Evolutionary conservation across 92 coral and sea anemone species (phyloP).

Genomic region (Micromussa lordhowensis): DNA sequence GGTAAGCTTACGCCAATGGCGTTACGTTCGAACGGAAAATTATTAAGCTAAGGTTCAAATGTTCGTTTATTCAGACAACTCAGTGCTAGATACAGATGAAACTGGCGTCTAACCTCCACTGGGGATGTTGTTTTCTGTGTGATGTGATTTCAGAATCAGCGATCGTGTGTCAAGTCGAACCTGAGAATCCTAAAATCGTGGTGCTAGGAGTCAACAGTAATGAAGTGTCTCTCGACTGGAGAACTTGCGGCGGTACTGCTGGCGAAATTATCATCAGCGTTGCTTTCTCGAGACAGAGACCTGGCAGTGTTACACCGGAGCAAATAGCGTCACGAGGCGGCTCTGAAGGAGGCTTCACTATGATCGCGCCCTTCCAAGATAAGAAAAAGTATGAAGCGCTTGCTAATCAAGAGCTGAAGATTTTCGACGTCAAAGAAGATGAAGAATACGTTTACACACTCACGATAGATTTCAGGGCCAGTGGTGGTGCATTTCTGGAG

Average conservation of each 20-base stretch:
- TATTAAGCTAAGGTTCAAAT: too few species aligned
- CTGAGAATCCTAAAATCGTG: not conserved
- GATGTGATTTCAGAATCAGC: not conserved
- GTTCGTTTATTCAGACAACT: too few species aligned
- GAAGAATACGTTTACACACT: not conserved
- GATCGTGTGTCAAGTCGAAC: not conserved
- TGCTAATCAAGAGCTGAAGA: not conserved
- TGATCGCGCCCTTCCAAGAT: not conserved
- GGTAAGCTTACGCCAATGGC: not conserved
- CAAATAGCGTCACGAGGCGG: too few species aligned
- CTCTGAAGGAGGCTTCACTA: not conserved
- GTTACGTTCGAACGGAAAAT: not conserved
- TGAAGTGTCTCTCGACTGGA: not conserved
- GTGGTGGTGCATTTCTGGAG: too few species aligned
- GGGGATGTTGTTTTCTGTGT: too few species aligned
- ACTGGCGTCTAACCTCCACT: too few species aligned
- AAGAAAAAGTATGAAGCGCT: not conserved
- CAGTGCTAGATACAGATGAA: too few species aligned
- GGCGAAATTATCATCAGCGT: too few species aligned
- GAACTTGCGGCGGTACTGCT: not conserved
- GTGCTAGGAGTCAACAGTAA: constrained; percentile 20
- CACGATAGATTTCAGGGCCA: not conserved
- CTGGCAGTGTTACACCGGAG: too few species aligned
- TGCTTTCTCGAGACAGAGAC: too few species aligned
- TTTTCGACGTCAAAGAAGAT: not conserved